Conservation (phyloP, 1,140 invertebrate genomes). For the Megalopta genalis region DNA sequence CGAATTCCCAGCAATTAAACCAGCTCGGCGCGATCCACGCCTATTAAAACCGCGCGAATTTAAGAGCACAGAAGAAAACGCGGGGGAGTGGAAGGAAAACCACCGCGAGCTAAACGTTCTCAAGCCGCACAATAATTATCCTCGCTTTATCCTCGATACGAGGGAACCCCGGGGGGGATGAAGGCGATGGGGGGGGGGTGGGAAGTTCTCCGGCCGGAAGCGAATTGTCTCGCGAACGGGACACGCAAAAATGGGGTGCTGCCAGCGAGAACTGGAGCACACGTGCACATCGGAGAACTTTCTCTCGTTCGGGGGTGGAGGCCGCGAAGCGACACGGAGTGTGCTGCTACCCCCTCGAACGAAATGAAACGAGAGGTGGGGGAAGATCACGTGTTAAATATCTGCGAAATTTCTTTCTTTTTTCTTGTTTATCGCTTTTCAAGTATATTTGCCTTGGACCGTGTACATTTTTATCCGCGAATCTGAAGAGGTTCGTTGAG, state of each 20-base stretch:
- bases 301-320: slow-evolving; percentile 31
- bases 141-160: slow-evolving; percentile 2
- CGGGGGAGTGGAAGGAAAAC: not conserved
- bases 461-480: too few species aligned
- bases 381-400: too few species aligned
- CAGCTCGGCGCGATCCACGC: not conserved
- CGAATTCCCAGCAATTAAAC: not conserved
- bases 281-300: slow-evolving; percentile 29
- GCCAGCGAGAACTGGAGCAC: slow-evolving; percentile 17
- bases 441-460: too few species aligned
- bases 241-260: not conserved
- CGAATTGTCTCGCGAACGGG: slow-evolving; percentile 22
- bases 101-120: slow-evolving; percentile 15
- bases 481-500: too few species aligned
- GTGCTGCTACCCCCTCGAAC: not conserved
- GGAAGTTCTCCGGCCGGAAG: slow-evolving; percentile 16
- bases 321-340: slow-evolving; percentile 15
- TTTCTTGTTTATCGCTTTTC: too few species aligned
- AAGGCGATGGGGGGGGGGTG: not conserved
- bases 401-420: too few species aligned
- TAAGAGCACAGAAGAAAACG: not conserved
- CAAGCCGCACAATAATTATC: slow-evolving; percentile 32
- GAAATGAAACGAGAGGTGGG: not conserved
- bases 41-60: not conserved
- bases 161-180: not conserved